Percentiles rank a stretch among this genome's conserved stretches.
Evolutionary conservation across 1,140 invertebrate genomes (phyloP).

Genomic region (Melitaea cinxia): DNA sequence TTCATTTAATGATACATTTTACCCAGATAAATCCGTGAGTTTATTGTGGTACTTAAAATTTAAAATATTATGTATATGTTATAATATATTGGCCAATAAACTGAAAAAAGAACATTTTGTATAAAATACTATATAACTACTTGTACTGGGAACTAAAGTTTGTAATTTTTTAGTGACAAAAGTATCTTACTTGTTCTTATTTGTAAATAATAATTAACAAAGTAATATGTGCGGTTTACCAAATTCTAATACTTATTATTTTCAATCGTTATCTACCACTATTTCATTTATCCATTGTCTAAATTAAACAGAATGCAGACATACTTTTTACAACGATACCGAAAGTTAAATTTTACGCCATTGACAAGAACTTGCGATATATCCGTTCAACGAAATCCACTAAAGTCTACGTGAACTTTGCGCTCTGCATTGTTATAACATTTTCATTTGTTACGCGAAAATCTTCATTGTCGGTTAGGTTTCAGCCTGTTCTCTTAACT

Average conservation of each 20-base stretch:
- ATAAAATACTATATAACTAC: no score
- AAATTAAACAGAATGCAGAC: conserved; percentile 3
- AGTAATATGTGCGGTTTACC: no score
- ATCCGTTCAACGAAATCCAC: conserved; percentile 16
- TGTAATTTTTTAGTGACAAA: no score
- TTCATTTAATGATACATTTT: not conserved
- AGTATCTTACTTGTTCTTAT: no score
- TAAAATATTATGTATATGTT: no score
- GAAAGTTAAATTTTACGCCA: conserved; percentile 15
- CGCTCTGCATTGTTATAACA: conserved; percentile 55
- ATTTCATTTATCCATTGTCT: conserved; percentile 8
- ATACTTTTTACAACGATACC: conserved; percentile 7
- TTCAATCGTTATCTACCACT: not conserved
- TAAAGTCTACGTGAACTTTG: conserved; percentile 29
- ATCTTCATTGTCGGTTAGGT: conserved; percentile 36
- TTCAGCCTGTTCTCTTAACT: conserved; percentile 39
- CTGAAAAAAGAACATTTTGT: no score
- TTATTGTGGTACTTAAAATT: no score
- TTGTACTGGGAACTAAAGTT: no score
- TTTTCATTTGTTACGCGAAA: conserved; percentile 53
- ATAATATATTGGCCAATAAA: no score
- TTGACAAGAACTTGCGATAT: conserved; percentile 16
- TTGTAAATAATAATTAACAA: no score
- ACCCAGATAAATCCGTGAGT: not conserved
- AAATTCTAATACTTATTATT: not conserved